Percentiles rank a stretch among this genome's conserved stretches.
Evolutionary conservation across 2,888 invertebrate genomes (phyloP).

Genomic region (Caradrina kadenii): DNA sequence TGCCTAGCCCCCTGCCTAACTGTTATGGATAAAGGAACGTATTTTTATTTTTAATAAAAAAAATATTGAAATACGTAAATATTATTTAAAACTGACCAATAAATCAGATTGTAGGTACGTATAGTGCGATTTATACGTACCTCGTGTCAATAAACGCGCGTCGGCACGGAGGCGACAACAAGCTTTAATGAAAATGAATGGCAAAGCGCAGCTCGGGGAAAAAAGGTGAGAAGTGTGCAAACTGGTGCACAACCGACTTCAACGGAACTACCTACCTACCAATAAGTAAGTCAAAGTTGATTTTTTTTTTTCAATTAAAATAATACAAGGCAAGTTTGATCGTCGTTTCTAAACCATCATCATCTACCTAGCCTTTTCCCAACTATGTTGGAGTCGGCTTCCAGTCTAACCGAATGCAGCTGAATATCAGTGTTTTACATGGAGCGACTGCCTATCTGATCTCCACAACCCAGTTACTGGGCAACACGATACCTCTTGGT

Average conservation of each 20-base stretch:
- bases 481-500: too few species aligned
- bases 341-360: too few species aligned
- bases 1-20: not conserved
- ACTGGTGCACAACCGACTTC: constrained; percentile 9
- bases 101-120: constrained; percentile 42
- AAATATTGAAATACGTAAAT: constrained; percentile 1
- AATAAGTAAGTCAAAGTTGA: not conserved
- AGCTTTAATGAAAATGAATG: constrained; percentile 88
- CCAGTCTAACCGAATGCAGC: too few species aligned
- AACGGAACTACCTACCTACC: not conserved
- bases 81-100: constrained; percentile 23
- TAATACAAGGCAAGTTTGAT: too few species aligned
- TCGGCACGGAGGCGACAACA: constrained; percentile 68
- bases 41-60: not conserved
- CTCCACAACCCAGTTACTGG: too few species aligned
- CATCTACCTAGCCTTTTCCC: too few species aligned
- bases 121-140: constrained; percentile 55
- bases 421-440: too few species aligned
- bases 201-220: constrained; percentile 74
- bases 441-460: too few species aligned
- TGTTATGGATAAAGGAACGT: not conserved
- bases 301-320: too few species aligned
- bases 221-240: constrained; percentile 62
- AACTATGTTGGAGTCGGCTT: too few species aligned
- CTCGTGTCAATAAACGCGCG: constrained; percentile 71